phyloP scores from a whole-genome alignment of 2,797 vertebrate genomes.

The Microhierax caerulescens region DNA sequence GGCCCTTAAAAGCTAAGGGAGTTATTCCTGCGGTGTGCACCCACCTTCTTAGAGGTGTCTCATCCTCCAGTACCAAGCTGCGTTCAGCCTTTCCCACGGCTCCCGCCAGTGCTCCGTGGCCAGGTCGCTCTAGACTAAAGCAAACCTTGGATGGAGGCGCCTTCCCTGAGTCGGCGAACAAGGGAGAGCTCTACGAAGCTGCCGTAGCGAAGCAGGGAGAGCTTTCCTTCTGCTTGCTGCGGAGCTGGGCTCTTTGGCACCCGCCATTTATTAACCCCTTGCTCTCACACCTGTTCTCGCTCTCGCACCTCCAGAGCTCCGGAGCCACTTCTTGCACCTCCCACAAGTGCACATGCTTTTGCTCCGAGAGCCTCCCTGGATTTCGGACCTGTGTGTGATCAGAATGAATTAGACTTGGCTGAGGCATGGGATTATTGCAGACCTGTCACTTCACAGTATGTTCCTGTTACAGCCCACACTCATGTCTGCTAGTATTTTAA shows the following conservation, averaged over 20 bases:
- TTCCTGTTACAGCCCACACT: conserved; percentile 68
- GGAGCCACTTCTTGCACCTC: conserved; percentile 54
- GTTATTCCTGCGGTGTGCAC: background rate
- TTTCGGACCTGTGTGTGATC: conserved; percentile 45
- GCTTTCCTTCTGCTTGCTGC: background rate
- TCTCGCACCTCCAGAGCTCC: background rate
- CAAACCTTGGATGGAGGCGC: background rate
- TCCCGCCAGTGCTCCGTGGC: fast-evolving
- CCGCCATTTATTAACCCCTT: conserved; percentile 4
- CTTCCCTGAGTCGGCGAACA: fast-evolving
- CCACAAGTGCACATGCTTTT: conserved; percentile 56
- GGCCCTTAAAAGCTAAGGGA: background rate
- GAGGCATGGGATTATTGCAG: conserved; percentile 55
- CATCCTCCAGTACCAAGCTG: background rate
- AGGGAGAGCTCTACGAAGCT: background rate
- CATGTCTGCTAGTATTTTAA: conserved; percentile 62
- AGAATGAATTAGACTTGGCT: conserved; percentile 52
- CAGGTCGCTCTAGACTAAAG: background rate
- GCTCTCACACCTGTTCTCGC: conserved; percentile 50
- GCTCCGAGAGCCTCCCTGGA: conserved; percentile 43
- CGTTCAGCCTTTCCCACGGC: background rate
- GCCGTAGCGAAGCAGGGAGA: fast-evolving
- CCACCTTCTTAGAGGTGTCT: background rate
- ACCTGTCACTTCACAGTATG: conserved; percentile 68
- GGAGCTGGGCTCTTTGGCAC: background rate